Percentiles rank a stretch among this genome's conserved stretches.
phyloP scores from a whole-genome alignment of 2,113 vertebrate genomes.

The Apaloderma vittatum region DNA sequence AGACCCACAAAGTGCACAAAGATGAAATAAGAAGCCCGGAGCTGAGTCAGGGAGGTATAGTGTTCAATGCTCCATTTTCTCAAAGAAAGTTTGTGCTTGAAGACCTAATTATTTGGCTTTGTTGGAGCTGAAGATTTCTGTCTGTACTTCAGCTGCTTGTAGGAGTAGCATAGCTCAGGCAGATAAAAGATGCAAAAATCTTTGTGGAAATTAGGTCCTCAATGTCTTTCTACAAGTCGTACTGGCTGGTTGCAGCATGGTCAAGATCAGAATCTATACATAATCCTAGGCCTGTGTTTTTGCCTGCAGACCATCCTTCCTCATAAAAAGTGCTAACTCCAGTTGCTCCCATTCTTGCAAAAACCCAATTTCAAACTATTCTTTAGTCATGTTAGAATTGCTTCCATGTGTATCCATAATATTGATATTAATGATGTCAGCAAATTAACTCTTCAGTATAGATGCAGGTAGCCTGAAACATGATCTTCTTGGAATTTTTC shows the following conservation, averaged over 20 bases:
- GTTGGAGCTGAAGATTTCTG: background rate
- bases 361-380: background rate
- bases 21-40: background rate
- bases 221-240: background rate
- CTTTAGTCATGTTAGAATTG: background rate
- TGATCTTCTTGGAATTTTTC: background rate
- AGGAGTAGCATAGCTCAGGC: background rate
- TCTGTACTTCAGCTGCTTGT: background rate
- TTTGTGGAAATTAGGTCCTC: background rate
- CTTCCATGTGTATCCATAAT: background rate
- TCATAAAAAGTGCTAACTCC: background rate
- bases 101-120: background rate
- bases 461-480: background rate
- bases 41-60: background rate
- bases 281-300: background rate
- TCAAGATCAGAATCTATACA: background rate
- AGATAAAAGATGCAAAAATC: background rate
- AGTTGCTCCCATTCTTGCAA: background rate
- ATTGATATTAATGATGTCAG: background rate
- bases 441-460: background rate
- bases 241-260: background rate
- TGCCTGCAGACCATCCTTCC: background rate
- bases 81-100: background rate
- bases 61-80: background rate
- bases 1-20: background rate